Evolutionary conservation across 1,140 invertebrate genomes (phyloP), one percentile per base, ranked within the genome.

Genomic region (Radopholus similis): DNA sequence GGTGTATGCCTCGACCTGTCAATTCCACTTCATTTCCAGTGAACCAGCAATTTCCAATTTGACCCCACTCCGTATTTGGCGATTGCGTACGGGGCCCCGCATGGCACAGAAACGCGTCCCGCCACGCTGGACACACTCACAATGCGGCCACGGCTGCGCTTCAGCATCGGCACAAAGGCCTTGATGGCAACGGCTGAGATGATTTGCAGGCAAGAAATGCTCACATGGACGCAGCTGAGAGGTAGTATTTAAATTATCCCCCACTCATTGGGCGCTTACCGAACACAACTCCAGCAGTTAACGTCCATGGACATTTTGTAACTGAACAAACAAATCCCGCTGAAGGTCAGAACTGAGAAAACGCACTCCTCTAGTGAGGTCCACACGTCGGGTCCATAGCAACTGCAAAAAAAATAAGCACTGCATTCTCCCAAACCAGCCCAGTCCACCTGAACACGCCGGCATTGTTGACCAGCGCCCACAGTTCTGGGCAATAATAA

Each of bases 391-490:
- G 77, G 75, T 37, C 76, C 76, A 56, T 79, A 80, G 40, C 70
- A 71, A 2, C 66, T 51, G 15, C 13, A 26, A 26, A 23, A n/a
- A n/a, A n/a, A n/a, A n/a, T n/a, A n/a, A n/a, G n/a, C n/a, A n/a
- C n/a, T n/a, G n/a, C n/a, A n/a, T n/a, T n/a, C 18, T 42, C 0
- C 1, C 38, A 42, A 42, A 1, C 1, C 11, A 42, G 11, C 18
- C 18, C n/a, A 23, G 15, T 51, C n/a, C n/a, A 51, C 47, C 47
- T 72, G 68, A 78, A 78, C 15, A 78, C 71, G 35, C 76, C 76
- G 8, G 76, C 76, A 53, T 94, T 94, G 76, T 93, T 92, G 0
- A 94, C 86, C 8, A 94, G 69, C 0, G 88, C 88, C 76, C 85
- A 88, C 40, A 90, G 83, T 76, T 78, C 88, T 89, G 70, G 26